These are phyloP conservation scores for Dryobates pubescens DNA, from an alignment of 2,797 vertebrate genomes.

Conservation along the genomic window DNA sequence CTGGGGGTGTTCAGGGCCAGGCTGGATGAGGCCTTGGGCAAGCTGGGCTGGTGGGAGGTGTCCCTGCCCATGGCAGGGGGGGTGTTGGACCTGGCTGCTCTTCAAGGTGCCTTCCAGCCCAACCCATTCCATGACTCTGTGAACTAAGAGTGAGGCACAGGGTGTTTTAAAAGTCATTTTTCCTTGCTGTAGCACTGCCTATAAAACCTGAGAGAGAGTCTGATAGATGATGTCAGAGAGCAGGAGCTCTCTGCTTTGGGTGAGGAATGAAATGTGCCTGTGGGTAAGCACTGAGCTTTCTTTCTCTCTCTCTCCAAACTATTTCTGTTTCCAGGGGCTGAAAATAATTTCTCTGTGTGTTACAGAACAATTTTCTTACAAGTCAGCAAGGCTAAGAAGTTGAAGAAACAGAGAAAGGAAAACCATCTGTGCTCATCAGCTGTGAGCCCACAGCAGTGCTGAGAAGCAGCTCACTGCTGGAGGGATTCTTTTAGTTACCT, in stretches of 20 bases:
- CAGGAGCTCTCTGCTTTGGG: neutral
- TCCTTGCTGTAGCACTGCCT: neutral
- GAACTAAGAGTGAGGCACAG: neutral
- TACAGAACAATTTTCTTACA: neutral
- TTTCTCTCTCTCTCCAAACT: neutral
- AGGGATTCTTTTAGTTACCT: neutral
- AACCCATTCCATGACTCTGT: neutral
- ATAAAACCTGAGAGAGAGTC: neutral
- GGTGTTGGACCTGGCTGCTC: no score
- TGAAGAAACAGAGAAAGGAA: neutral
- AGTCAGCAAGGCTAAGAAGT: neutral
- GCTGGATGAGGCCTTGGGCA: no score
- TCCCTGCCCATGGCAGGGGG: no score
- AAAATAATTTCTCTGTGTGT: neutral
- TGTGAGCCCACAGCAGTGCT: neutral
- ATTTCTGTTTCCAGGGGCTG: neutral
- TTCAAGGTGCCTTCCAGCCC: no score
- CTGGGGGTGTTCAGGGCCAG: no score
- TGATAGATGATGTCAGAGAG: neutral
- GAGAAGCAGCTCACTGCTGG: neutral
- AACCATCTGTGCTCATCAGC: fast-evolving
- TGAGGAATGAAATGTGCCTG: neutral
- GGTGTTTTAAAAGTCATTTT: neutral
- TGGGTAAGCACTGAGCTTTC: neutral
- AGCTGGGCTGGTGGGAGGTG: no score